Evolutionary conservation across 2,113 vertebrate species (phyloP).

Genomic region (Spea bombifrons): DNA sequence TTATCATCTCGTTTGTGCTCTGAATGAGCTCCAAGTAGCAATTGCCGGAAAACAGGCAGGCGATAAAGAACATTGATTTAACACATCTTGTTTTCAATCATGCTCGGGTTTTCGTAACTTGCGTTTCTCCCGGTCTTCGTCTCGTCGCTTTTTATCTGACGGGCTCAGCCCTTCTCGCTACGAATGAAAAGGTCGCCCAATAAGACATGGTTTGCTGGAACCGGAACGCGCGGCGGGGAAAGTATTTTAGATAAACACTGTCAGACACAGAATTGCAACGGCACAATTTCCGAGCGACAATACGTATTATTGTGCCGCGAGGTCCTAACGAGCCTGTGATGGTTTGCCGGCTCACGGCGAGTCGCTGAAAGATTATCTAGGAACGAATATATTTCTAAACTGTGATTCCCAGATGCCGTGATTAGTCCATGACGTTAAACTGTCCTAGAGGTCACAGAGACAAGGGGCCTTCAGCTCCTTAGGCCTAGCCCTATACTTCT

Average conservation of each 20-base stretch:
- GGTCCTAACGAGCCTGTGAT: slow-evolving; percentile 62
- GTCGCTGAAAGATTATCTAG: slow-evolving; percentile 50
- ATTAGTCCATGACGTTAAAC: no score
- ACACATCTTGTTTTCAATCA: slow-evolving; percentile 87
- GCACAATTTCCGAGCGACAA: slow-evolving; percentile 78
- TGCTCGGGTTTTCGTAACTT: slow-evolving; percentile 82
- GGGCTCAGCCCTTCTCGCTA: slow-evolving; percentile 81
- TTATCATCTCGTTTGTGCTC: slow-evolving; percentile 78
- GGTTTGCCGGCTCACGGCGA: slow-evolving; percentile 65
- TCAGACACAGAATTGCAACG: slow-evolving; percentile 81
- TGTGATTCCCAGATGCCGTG: no score
- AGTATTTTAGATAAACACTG: slow-evolving; percentile 87
- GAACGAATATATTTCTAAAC: slow-evolving; percentile 19
- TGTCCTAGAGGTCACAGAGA: no score
- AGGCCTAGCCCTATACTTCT: no score
- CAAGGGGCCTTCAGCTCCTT: no score
- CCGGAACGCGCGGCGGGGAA: slow-evolving; percentile 77
- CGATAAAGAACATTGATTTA: slow-evolving; percentile 86
- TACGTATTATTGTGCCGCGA: slow-evolving; percentile 75
- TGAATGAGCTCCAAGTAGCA: slow-evolving; percentile 80
- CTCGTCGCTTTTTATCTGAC: slow-evolving; percentile 82
- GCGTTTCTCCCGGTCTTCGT: slow-evolving; percentile 78
- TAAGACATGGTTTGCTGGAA: slow-evolving; percentile 84
- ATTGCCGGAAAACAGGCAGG: slow-evolving; percentile 78
- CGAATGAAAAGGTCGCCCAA: slow-evolving; percentile 86